Base-by-base conservation (phyloP, 2,888 invertebrate species). In the Dryomyza anilis region DNA sequence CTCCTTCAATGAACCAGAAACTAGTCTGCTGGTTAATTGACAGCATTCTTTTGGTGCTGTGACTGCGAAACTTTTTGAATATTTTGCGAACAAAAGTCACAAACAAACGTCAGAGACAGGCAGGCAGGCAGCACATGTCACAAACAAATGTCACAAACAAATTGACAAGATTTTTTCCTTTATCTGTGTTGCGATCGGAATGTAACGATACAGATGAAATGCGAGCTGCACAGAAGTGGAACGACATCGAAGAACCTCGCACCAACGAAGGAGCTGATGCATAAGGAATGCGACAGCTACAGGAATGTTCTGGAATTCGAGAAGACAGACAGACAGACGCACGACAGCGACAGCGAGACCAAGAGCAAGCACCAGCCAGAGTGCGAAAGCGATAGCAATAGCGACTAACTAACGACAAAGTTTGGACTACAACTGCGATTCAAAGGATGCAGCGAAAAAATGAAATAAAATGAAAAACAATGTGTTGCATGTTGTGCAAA, bases 71-170 rank as follows among this genome's bases (percentile, higher is more conserved):
- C 43, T 59, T 59, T 64, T 25, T 36, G 36, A 64, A 64, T 58
- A 53, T 58, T 39, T 58, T 43, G 19, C 58, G 52, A 59, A 53
- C 58, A 64, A 64, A 59, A 16, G 16, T 19, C 58, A 30, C 52
- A 58, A 64, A 43, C 52, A 64, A 64, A 59, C n/a, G n/a, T n/a
- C n/a, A n/a, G n/a, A n/a, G n/a, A n/a, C n/a, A n/a, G n/a, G n/a
- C n/a, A n/a, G n/a, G n/a, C n/a, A n/a, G n/a, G n/a, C n/a, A n/a
- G n/a, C n/a, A n/a, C n/a, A n/a, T n/a, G n/a, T n/a, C n/a, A n/a
- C 58, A 58, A 59, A 53, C 58, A 64, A 64, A 59, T 19, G 16
- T 19, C 58, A 30, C 52, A 58, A 64, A 43, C 52, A 64, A 64
- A 59, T 59, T 59, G 64, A 64, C 58, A 64, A 59, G 43, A 59